phyloP scores from a whole-genome alignment of 2,888 invertebrate genomes.

The Xestia rhomboidea region DNA sequence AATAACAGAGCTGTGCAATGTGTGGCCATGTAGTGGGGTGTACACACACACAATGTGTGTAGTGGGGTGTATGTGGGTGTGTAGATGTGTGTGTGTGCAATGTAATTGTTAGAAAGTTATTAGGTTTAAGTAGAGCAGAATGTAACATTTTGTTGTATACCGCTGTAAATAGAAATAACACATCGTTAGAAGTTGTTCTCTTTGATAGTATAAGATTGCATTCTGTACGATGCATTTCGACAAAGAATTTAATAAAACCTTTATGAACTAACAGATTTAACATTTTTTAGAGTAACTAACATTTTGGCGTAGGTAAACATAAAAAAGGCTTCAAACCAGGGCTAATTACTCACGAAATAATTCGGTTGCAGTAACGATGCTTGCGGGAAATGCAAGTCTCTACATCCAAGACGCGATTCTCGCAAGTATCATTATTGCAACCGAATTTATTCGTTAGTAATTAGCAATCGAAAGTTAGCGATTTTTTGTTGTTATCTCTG shows the following conservation, averaged over 20 bases:
- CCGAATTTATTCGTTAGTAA: too few relatives aligned
- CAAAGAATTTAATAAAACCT: constrained; percentile 8
- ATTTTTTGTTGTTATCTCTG: too few relatives aligned
- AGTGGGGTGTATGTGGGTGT: constrained; percentile 1
- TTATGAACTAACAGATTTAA: background rate
- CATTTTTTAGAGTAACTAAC: background rate
- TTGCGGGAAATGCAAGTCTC: too few relatives aligned
- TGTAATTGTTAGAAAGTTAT: constrained; percentile 53
- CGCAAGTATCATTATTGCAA: too few relatives aligned
- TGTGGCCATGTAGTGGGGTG: constrained; percentile 24
- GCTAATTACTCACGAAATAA: too few relatives aligned
- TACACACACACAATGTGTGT: constrained; percentile 1
- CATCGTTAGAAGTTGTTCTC: background rate
- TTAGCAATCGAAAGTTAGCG: too few relatives aligned
- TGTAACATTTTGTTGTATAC: constrained; percentile 29
- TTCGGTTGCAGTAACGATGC: too few relatives aligned
- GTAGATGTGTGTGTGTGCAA: constrained; percentile 6
- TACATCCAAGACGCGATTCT: too few relatives aligned
- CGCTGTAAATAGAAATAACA: constrained; percentile 11
- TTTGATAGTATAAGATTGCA: constrained; percentile 1
- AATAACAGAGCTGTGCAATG: constrained; percentile 31
- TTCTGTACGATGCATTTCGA: background rate
- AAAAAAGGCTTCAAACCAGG: background rate
- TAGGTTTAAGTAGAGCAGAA: constrained; percentile 42
- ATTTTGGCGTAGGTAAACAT: background rate